A percentile compares a stretch with the other conserved stretches of the same genome.
phyloP scores from a whole-genome alignment of 2,113 vertebrate genomes.

The Hydropotes inermis region DNA sequence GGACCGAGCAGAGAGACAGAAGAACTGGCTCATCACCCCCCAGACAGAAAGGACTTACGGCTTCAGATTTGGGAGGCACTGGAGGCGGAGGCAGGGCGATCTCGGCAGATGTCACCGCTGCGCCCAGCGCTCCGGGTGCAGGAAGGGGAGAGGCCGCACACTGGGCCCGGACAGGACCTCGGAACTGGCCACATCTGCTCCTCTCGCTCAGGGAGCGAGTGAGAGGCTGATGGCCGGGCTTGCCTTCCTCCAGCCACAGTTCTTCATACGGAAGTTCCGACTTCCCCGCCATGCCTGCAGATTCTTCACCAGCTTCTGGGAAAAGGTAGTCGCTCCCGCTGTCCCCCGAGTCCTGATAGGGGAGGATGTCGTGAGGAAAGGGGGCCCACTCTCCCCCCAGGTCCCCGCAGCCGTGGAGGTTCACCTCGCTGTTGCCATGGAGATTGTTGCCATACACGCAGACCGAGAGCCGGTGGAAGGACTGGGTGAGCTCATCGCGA shows the following conservation, averaged over 20 bases:
- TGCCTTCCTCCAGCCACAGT: slow-evolving; percentile 93
- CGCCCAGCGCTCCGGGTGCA: slow-evolving; percentile 77
- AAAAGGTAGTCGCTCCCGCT: slow-evolving; percentile 88
- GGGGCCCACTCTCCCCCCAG: slow-evolving; percentile 91
- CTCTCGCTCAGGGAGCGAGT: slow-evolving; percentile 80
- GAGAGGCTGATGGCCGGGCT: slow-evolving; percentile 75
- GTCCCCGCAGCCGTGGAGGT: slow-evolving; percentile 93
- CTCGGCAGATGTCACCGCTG: slow-evolving; percentile 84
- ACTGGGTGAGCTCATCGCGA: slow-evolving; percentile 95
- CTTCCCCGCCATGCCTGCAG: slow-evolving; percentile 79
- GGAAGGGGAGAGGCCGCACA: slow-evolving; percentile 81
- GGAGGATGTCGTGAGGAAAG: slow-evolving; percentile 86
- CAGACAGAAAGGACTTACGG: slow-evolving; percentile 87
- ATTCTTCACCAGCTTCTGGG: slow-evolving; percentile 87
- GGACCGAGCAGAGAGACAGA: background rate
- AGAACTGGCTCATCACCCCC: rapidly evolving
- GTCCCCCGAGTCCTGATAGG: slow-evolving; percentile 87
- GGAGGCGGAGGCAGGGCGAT: slow-evolving; percentile 93
- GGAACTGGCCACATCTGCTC: slow-evolving; percentile 81
- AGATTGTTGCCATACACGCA: slow-evolving; percentile 97
- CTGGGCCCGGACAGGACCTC: slow-evolving; percentile 81
- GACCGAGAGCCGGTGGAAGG: slow-evolving; percentile 96
- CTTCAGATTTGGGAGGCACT: slow-evolving; percentile 99
- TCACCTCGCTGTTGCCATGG: slow-evolving; percentile 97
- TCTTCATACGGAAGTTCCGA: slow-evolving; percentile 95